Evolutionary conservation across 2,797 vertebrate genomes (phyloP).

Genomic region (Okamejei kenojei): DNA sequence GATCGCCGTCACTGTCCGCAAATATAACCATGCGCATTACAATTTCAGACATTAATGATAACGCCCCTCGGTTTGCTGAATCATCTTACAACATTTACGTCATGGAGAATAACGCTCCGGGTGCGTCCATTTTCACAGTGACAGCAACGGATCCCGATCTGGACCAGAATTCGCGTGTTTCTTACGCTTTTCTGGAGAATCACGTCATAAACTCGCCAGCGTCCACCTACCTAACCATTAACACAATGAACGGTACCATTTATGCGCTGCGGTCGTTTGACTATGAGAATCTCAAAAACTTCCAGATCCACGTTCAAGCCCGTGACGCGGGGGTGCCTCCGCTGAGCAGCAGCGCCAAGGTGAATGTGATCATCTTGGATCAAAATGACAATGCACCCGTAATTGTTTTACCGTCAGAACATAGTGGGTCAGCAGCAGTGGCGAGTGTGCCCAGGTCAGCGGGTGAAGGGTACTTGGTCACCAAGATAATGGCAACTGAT

Average conservation of each 20-base stretch:
- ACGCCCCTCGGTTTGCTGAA: not conserved
- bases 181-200: constrained; percentile 51
- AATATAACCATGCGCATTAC: not conserved
- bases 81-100: constrained; percentile 42
- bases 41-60: constrained; percentile 9
- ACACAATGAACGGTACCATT: constrained; percentile 54
- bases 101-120: constrained; percentile 55
- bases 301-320: constrained; percentile 50
- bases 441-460: constrained; percentile 48
- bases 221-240: constrained; percentile 56
- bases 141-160: constrained; percentile 49
- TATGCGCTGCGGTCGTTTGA: constrained; percentile 14
- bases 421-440: constrained; percentile 38
- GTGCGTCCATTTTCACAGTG: constrained; percentile 51
- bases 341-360: constrained; percentile 50
- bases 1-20: not conserved
- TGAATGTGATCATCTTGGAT: constrained; percentile 52
- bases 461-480: constrained; percentile 18
- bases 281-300: not conserved
- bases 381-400: constrained; percentile 57
- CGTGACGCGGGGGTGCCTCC: constrained; percentile 60
- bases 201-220: constrained; percentile 51
- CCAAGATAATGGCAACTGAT: constrained; percentile 45
- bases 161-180: constrained; percentile 52
- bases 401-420: constrained; percentile 46